Base-by-base conservation (phyloP, 2,888 invertebrate genomes). In the Punctoribates punctum region DNA sequence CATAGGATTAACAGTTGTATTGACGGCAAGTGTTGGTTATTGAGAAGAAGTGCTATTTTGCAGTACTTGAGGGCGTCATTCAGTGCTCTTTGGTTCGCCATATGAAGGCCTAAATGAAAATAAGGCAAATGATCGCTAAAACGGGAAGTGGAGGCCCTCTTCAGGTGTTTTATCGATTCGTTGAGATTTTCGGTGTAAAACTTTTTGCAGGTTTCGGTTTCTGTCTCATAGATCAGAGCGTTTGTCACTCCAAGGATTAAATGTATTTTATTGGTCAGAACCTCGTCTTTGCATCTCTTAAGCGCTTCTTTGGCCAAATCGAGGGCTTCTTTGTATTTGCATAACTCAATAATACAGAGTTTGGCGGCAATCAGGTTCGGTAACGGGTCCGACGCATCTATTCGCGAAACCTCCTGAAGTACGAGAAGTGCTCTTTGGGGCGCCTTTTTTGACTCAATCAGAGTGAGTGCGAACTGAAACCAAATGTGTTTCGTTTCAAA, bases 401-500 rank as follows among this genome's bases (percentile, higher is more conserved):
- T 85, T 81, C 89, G 87, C 72, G 90, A 87, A n/a, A 92, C 92
- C 83, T 93, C 91, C 82, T 90, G 88, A 29, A 95, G 85, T 0
- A 93, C 91, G 27, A 88, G 85, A 73, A 91, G 84, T 0, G 92
- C 85, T 75, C 86, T 80, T 13, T 87, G 79, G 87, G 84, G 34
- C 79, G 78, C 83, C 84, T 84, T 85, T 77, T 82, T 90, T 80
- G 89, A 88, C 79, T 89, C 89, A 79, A 91, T 88, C 74, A 94
- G 85, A 77, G 92, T 90, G 70, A 98, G 87, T 17, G 94, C 95
- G 84, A 96, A 93, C 85, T 97, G 97, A 73, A 91, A 90, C 97
- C 97, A 98, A 57, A 96, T 88, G 85, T 97, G 96, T 78, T 90
- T 89, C 83, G 96, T 93, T 79, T 94, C 93, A 84, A 94, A 97